Evolutionary conservation across 2,888 invertebrate genomes (phyloP).

Genomic region (Mesorhabditis belari): DNA sequence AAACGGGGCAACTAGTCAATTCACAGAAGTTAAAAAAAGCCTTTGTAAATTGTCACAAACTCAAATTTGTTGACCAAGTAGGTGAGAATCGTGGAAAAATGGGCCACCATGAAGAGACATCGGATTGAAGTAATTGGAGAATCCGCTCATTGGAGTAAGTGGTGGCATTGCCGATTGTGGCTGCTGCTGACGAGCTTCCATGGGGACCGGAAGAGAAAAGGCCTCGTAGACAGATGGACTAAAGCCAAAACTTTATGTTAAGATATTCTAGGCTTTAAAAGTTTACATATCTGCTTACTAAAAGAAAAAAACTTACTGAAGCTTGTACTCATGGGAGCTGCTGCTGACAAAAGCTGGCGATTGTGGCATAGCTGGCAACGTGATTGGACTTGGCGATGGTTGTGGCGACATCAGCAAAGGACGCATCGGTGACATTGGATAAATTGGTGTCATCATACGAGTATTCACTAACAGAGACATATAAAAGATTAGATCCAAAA

Average conservation of each 20-base stretch:
- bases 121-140: neutral
- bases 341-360: too few relatives aligned
- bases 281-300: too few relatives aligned
- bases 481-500: neutral
- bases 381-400: neutral
- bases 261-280: too few relatives aligned
- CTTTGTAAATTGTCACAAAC: too few relatives aligned
- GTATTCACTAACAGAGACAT: slow-evolving; percentile 4
- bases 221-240: slow-evolving; percentile 8
- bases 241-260: slow-evolving; percentile 7
- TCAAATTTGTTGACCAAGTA: too few relatives aligned
- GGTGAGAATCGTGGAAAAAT: neutral
- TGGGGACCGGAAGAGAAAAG: slow-evolving; percentile 12
- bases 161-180: neutral
- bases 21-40: too few relatives aligned
- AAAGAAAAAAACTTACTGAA: slow-evolving; percentile 1
- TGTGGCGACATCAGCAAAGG: neutral
- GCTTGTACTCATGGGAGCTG: too few relatives aligned
- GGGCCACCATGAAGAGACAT: neutral
- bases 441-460: too few relatives aligned
- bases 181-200: neutral
- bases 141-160: neutral
- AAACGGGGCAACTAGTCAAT: too few relatives aligned
- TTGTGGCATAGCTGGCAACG: too few relatives aligned
- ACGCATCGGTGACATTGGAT: neutral